Evolutionary conservation across 2,888 invertebrate species (phyloP).

Genomic region (Petrolisthes cinctipes): DNA sequence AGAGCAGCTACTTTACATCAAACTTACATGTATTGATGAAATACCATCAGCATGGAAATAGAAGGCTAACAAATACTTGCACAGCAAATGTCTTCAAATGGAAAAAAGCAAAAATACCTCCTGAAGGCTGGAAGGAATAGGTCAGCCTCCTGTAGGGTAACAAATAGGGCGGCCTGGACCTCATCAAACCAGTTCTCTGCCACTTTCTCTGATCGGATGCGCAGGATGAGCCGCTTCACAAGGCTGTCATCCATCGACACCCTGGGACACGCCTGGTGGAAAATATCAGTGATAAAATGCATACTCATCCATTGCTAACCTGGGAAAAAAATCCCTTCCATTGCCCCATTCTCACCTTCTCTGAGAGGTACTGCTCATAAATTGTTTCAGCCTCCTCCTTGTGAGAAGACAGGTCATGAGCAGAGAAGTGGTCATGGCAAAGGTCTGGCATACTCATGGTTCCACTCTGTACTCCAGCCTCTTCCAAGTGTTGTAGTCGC

Average conservation of each 20-base stretch:
- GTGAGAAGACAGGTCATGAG: slow-evolving; percentile 63
- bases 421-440: slow-evolving; percentile 66
- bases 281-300: background rate
- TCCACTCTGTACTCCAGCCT: slow-evolving; percentile 34
- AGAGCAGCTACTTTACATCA: too few relatives aligned
- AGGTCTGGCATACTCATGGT: slow-evolving; percentile 53
- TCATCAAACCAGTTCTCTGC: slow-evolving; percentile 87
- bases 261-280: slow-evolving; percentile 74
- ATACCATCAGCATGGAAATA: too few relatives aligned
- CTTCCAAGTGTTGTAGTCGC: slow-evolving; percentile 59
- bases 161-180: slow-evolving; percentile 80
- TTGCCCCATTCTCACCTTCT: slow-evolving; percentile 72
- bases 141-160: slow-evolving; percentile 72
- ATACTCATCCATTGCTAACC: background rate
- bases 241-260: slow-evolving; percentile 77
- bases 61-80: too few relatives aligned
- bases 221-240: slow-evolving; percentile 75
- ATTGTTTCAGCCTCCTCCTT: slow-evolving; percentile 81
- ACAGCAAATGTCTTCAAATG: too few relatives aligned
- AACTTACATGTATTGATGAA: too few relatives aligned
- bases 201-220: slow-evolving; percentile 75
- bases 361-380: slow-evolving; percentile 82
- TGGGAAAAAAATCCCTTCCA: too few relatives aligned
- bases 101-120: slow-evolving; percentile 17
- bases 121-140: slow-evolving; percentile 61